Base-by-base conservation (phyloP, 2,113 vertebrate species). In the Chaenocephalus aceratus region DNA sequence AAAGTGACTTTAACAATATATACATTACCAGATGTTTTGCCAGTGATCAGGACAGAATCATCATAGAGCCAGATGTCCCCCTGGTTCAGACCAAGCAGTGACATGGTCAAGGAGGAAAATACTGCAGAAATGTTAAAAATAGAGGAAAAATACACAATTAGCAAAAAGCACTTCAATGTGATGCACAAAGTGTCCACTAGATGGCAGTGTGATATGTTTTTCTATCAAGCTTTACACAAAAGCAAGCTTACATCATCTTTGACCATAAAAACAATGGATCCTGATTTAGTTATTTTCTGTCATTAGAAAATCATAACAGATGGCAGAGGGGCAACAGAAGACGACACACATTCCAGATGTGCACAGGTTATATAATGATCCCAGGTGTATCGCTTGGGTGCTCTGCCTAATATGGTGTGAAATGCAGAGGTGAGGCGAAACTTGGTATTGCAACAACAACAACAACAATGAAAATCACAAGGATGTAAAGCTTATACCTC, bases 11-110 rank as follows among this genome's bases (percentile, higher is more conserved):
- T n/a, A 54, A 65, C 12, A 23, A 44, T 12, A n/a, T 49, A 52
- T 69, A 46, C 59, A n/a, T 11, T 88, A 98, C 97, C 97, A 84
- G 95, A 95, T 72, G 95, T 88, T 94, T 96, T 97, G 64, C 94
- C 95, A 83, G 95, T 96, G 86, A 98, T 96, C 83, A 97, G 92
- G 84, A 98, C 86, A 9, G 94, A 96, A 70, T 98, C 96, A 87
- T 98, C 96, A 93, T 96, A 98, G 9, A 98, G 92, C 97, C 97
- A 98, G 83, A 97, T 93, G 93, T 97, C 97, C 71, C 96, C 97
- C 92, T 95, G 96, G 78, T 89, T 97, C 94, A 96, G 92, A n/a
- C 94, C 92, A 34, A 95, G 93, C 74, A 98, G 91, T 0, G 96
- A 94, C 83, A 97, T 90, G 0, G 95, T 97, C 83, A 98, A 93